Conservation (phyloP, 1,140 invertebrate genomes). For the Cyclina sinensis region DNA sequence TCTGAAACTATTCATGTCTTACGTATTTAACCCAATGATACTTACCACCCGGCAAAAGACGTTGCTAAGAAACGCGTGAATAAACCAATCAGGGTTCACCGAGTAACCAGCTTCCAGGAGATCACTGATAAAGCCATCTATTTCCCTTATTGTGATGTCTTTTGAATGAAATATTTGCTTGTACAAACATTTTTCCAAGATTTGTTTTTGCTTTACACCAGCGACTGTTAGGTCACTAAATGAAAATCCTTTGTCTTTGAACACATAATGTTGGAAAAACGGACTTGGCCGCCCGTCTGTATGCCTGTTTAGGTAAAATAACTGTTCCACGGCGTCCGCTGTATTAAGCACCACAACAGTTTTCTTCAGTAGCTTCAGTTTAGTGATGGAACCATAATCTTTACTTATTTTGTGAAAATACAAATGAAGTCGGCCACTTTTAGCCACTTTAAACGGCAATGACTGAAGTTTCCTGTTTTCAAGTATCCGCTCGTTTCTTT, state of each 20-base stretch:
- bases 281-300: conserved; percentile 22
- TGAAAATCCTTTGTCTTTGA: conserved; percentile 50
- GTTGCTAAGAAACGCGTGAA: not conserved
- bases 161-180: not conserved
- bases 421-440: conserved; percentile 25
- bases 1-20: too few species aligned
- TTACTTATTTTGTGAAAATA: conserved; percentile 39
- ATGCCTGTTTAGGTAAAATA: not conserved
- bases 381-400: conserved; percentile 1
- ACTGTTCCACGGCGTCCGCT: not conserved
- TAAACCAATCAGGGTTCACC: not conserved
- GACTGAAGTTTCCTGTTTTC: not conserved
- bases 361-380: conserved; percentile 33
- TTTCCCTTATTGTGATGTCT: not conserved
- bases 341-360: conserved; percentile 50
- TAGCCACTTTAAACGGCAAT: not conserved
- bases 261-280: conserved; percentile 48
- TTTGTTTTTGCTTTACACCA: conserved; percentile 23
- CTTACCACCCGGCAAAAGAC: conserved; percentile 4
- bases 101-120: not conserved
- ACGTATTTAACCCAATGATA: too few species aligned
- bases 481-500: not conserved
- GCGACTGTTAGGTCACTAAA: conserved; percentile 5
- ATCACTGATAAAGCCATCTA: not conserved
- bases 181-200: not conserved